Evolutionary conservation across 2,113 vertebrate species (phyloP).

Genomic region (Pachyramphus minor): DNA sequence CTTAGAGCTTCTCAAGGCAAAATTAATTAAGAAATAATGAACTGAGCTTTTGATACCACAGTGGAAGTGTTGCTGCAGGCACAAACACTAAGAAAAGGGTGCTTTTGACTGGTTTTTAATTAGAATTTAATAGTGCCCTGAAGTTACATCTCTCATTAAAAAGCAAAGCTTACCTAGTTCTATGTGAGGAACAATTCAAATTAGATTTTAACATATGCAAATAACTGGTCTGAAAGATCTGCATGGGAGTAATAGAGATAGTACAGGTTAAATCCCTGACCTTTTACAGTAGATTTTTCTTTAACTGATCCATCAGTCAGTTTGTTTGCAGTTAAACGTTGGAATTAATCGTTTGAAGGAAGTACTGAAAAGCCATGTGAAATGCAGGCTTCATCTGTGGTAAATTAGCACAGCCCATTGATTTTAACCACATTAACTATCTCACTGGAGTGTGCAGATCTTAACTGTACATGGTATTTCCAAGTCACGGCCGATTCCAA

Average conservation of each 20-base stretch:
- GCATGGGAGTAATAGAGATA: not conserved
- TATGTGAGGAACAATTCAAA: conserved; percentile 35
- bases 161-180: not conserved
- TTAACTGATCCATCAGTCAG: conserved; percentile 7
- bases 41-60: conserved; percentile 26
- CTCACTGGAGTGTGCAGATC: conserved; percentile 22
- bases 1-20: conserved; percentile 46
- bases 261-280: conserved; percentile 20
- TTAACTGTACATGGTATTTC: not conserved
- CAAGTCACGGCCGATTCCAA: not conserved
- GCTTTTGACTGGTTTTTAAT: conserved; percentile 63
- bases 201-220: conserved; percentile 51
- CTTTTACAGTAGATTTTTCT: conserved; percentile 24
- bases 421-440: conserved; percentile 43
- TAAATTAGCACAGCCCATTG: conserved; percentile 31
- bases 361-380: not conserved
- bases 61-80: conserved; percentile 52
- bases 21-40: conserved; percentile 69
- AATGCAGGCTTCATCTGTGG: not conserved
- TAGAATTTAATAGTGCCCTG: conserved; percentile 63
- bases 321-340: conserved; percentile 31
- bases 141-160: conserved; percentile 42
- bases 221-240: conserved; percentile 5
- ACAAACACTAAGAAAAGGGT: conserved; percentile 31
- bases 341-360: not conserved